These are phyloP conservation scores for Pycnonotus jocosus DNA, from an alignment of 2,113 vertebrate species.

Conservation along the genomic window DNA sequence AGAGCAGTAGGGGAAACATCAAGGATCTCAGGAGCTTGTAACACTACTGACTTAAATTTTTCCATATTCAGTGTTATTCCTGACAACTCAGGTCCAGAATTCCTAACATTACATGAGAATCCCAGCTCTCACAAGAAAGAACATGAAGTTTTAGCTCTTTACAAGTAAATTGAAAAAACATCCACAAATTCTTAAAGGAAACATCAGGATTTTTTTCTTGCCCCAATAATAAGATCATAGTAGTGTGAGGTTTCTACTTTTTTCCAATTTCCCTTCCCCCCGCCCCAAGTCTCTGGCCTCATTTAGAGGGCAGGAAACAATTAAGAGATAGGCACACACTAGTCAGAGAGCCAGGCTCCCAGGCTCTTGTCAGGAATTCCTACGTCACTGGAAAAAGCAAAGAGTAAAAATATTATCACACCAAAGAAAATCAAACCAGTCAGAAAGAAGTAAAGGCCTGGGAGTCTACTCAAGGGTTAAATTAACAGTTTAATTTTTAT, in stretches of 20 bases:
- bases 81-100: background rate
- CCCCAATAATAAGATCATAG: background rate
- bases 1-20: background rate
- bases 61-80: background rate
- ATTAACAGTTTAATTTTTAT: background rate
- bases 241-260: background rate
- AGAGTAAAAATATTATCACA: background rate
- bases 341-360: background rate
- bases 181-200: background rate
- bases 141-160: background rate
- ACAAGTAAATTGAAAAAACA: background rate
- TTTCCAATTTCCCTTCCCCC: background rate
- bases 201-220: background rate
- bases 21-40: background rate
- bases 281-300: background rate
- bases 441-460: background rate
- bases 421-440: background rate
- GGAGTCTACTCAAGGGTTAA: background rate
- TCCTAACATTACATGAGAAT: background rate
- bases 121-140: background rate
- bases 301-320: constrained; percentile 33
- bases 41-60: background rate
- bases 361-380: constrained; percentile 1
- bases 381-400: background rate
- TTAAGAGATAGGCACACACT: constrained; percentile 2